These are phyloP conservation scores for Patiria pectinifera DNA, from an alignment of 53 echinoderm and acorn worm genomes.

Conservation along the genomic window DNA sequence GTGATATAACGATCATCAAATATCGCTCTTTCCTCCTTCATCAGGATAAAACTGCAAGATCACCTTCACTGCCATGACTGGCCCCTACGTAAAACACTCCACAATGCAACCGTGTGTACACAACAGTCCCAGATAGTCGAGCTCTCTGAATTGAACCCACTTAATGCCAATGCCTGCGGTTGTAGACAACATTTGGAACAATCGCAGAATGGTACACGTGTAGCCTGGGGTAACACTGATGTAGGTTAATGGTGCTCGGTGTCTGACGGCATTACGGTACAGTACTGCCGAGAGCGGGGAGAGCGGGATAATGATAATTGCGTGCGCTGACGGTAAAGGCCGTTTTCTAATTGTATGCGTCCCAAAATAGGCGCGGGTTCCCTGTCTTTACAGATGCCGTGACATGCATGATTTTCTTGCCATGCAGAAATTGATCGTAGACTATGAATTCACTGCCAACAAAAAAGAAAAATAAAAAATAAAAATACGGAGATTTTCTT, in stretches of 20 bases:
- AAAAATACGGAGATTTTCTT: too few relatives aligned
- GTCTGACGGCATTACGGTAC: neutral
- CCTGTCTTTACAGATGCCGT: neutral
- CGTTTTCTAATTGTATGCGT: neutral
- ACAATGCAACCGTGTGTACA: neutral
- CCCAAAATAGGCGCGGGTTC: neutral
- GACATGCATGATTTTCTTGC: neutral
- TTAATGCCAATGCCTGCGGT: neutral
- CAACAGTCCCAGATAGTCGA: too few relatives aligned
- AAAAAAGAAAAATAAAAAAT: too few relatives aligned
- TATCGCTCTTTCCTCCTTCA: neutral
- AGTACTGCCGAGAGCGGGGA: neutral
- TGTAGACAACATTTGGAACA: neutral
- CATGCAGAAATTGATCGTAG: neutral
- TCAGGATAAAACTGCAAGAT: neutral
- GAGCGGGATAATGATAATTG: neutral
- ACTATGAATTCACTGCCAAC: neutral
- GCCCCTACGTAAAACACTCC: neutral
- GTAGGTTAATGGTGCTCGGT: neutral
- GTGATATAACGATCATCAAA: neutral
- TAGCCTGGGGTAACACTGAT: neutral
- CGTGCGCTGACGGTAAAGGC: neutral
- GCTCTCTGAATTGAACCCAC: neutral
- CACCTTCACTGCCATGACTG: neutral
- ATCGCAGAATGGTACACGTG: neutral